A percentile compares a stretch with the other conserved stretches of the same genome.
These are phyloP conservation scores for Eupithecia tripunctaria DNA, from an alignment of 2,888 invertebrate species.

Conservation along the genomic window DNA sequence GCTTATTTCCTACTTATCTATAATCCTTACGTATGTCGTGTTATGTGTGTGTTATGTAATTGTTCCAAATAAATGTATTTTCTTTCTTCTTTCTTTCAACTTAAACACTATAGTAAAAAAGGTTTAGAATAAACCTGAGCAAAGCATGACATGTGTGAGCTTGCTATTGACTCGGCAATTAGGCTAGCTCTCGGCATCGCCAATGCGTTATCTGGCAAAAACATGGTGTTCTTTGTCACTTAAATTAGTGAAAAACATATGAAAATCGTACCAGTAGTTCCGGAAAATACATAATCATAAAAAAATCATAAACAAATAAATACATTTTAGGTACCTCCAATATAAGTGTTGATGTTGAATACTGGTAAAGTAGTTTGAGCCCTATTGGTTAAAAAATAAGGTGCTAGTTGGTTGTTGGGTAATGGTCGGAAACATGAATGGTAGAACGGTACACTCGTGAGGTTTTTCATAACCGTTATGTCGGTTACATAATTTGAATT, in stretches of 20 bases:
- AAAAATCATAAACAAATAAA: neutral
- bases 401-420: conserved; percentile 16
- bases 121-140: conserved; percentile 12
- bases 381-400: neutral
- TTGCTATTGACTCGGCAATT: neutral
- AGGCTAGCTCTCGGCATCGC: neutral
- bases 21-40: too few species aligned
- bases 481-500: conserved; percentile 23
- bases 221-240: neutral
- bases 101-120: neutral
- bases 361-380: conserved; percentile 8
- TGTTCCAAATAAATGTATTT: too few species aligned
- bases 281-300: neutral
- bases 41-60: too few species aligned
- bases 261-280: neutral
- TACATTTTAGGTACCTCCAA: neutral
- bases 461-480: conserved; percentile 29
- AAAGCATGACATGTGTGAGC: neutral
- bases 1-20: too few species aligned
- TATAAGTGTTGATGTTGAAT: neutral
- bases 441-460: conserved; percentile 22
- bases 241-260: neutral
- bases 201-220: neutral
- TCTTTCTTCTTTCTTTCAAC: too few species aligned
- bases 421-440: conserved; percentile 25